Evolutionary conservation across 2,888 invertebrate species (phyloP).

Genomic region (Creontiades dilutus): DNA sequence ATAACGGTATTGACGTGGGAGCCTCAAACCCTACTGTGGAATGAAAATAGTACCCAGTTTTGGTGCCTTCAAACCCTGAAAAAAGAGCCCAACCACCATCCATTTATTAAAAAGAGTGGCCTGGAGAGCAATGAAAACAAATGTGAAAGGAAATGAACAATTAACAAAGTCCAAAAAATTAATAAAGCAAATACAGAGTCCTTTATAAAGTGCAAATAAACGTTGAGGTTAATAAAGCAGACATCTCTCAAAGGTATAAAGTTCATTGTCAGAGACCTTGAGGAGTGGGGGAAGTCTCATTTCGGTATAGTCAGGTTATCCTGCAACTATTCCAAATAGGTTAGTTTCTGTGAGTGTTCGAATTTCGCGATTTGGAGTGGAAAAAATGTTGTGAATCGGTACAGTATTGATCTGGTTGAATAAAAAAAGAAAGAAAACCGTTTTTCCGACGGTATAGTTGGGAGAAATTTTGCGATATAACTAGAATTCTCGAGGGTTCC

Average conservation of each 20-base stretch:
- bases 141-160: constrained; percentile 49
- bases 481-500: constrained; percentile 62
- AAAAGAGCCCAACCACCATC: neutral
- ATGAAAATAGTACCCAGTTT: constrained; percentile 45
- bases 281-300: constrained; percentile 72
- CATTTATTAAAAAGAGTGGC: constrained; percentile 9
- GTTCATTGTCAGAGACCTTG: constrained; percentile 74
- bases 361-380: neutral
- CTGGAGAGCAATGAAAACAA: neutral
- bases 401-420: neutral
- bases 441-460: constrained; percentile 7
- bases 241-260: constrained; percentile 72
- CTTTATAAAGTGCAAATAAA: constrained; percentile 71
- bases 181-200: constrained; percentile 61
- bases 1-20: constrained; percentile 43
- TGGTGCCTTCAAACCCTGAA: constrained; percentile 35
- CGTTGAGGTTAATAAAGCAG: constrained; percentile 67
- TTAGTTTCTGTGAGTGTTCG: constrained; percentile 61
- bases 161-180: constrained; percentile 65
- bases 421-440: no score
- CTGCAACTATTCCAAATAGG: constrained; percentile 71
- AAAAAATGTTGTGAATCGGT: neutral
- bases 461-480: neutral
- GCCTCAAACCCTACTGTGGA: constrained; percentile 33
- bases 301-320: constrained; percentile 73